Percentiles rank a stretch among this genome's conserved stretches.
Conservation (phyloP, 2,888 invertebrate species). For the Tiliacea citrago region DNA sequence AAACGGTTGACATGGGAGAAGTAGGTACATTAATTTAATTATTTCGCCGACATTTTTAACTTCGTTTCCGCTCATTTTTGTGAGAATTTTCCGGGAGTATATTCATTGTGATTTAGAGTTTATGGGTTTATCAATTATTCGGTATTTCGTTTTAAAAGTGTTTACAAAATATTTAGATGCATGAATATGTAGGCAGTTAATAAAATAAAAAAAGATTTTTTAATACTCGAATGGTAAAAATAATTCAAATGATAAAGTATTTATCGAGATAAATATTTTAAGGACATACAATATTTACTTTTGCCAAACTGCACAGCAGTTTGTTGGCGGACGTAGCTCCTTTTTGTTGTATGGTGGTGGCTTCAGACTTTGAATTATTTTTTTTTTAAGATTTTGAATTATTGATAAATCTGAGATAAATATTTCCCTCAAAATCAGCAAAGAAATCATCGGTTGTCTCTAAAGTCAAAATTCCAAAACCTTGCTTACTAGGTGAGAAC, state of each 20-base stretch:
- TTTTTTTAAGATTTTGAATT: not conserved
- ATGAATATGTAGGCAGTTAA: too few relatives aligned
- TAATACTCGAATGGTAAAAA: not conserved
- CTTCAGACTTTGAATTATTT: too few relatives aligned
- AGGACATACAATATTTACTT: too few relatives aligned
- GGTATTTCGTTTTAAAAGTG: too few relatives aligned
- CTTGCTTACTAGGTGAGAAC: too few relatives aligned
- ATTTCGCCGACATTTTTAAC: slow-evolving; percentile 45
- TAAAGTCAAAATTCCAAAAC: not conserved
- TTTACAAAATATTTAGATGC: too few relatives aligned
- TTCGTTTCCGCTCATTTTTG: slow-evolving; percentile 43
- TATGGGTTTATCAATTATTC: not conserved
- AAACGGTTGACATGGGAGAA: slow-evolving; percentile 64
- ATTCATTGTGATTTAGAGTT: slow-evolving; percentile 7
- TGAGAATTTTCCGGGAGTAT: slow-evolving; percentile 20
- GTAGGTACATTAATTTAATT: slow-evolving; percentile 61
- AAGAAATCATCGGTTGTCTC: not conserved
- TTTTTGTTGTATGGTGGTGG: not conserved
- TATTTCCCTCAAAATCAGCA: not conserved
- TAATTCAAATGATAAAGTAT: too few relatives aligned
- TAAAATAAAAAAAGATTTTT: not conserved
- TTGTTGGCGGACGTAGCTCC: too few relatives aligned
- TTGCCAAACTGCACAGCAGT: too few relatives aligned
- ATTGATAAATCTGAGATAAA: not conserved
- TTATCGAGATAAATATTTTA: too few relatives aligned